Conservation (phyloP, 2,113 vertebrate species). For the Nipponia nippon region DNA sequence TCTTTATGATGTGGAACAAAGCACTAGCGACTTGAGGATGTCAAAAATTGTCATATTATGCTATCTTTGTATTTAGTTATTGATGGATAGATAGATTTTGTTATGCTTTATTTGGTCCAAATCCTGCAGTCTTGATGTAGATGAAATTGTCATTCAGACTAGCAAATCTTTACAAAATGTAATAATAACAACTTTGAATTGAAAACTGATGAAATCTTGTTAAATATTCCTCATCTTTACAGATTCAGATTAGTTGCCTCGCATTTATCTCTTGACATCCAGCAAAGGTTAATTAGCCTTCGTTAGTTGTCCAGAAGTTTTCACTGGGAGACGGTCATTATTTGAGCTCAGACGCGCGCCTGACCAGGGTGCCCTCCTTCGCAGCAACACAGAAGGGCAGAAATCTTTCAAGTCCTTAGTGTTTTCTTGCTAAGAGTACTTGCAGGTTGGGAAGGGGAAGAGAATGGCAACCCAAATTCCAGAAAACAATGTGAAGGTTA, state of each 20-base stretch:
- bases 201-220: not conserved
- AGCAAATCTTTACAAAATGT: not conserved
- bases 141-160: not conserved
- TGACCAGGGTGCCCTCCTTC: not conserved
- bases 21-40: not conserved
- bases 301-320: not conserved
- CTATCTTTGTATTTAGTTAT: not conserved
- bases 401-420: not conserved
- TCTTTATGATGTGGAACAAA: not conserved
- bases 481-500: not conserved
- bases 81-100: not conserved
- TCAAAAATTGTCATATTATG: not conserved
- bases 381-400: not conserved
- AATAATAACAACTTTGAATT: not conserved
- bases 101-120: not conserved
- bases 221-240: not conserved
- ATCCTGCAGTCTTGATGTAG: not conserved
- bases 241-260: not conserved
- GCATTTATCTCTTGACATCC: not conserved
- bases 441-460: not conserved
- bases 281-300: not conserved
- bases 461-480: not conserved
- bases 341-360: not conserved
- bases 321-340: not conserved
- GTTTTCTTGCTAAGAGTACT: not conserved